Conservation (phyloP, 2,888 invertebrate species). For the Notodonta ziczac region DNA sequence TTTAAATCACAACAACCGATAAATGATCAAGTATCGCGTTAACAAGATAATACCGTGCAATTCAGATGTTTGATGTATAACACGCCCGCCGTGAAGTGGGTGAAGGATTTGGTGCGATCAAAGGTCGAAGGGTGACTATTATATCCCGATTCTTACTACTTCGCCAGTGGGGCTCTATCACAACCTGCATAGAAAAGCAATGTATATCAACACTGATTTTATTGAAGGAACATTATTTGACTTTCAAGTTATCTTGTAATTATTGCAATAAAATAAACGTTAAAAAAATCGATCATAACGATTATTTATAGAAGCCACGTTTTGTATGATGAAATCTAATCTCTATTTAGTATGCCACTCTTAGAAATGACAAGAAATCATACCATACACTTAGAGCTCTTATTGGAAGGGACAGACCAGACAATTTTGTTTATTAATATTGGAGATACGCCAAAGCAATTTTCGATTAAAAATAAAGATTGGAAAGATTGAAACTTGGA, state of each 20-base stretch:
- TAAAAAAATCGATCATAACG: background rate
- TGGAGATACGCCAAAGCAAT: conserved; percentile 28
- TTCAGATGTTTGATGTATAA: conserved; percentile 43
- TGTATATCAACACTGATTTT: no score
- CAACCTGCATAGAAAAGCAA: no score
- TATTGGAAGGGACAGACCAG: conserved; percentile 18
- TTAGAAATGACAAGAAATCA: conserved; percentile 12
- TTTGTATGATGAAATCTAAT: background rate
- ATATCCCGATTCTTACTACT: conserved; percentile 14
- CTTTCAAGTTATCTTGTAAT: no score
- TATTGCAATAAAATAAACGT: background rate
- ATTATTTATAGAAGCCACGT: background rate
- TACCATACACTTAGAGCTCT: conserved; percentile 8
- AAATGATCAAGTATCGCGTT: conserved; percentile 35
- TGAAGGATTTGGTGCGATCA: conserved; percentile 33
- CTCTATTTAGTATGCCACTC: background rate
- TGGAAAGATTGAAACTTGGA: conserved; percentile 18
- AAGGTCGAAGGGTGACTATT: conserved; percentile 35
- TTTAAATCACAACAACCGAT: conserved; percentile 15
- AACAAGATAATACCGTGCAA: conserved; percentile 45
- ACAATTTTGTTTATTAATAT: conserved; percentile 29
- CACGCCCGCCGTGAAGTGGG: conserved; percentile 34
- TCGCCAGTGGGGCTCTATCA: no score
- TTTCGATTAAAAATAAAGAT: conserved; percentile 28
- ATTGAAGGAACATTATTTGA: no score